Evolutionary conservation across 2,888 invertebrate species (phyloP).

Genomic region (Cryptus viduatorius): DNA sequence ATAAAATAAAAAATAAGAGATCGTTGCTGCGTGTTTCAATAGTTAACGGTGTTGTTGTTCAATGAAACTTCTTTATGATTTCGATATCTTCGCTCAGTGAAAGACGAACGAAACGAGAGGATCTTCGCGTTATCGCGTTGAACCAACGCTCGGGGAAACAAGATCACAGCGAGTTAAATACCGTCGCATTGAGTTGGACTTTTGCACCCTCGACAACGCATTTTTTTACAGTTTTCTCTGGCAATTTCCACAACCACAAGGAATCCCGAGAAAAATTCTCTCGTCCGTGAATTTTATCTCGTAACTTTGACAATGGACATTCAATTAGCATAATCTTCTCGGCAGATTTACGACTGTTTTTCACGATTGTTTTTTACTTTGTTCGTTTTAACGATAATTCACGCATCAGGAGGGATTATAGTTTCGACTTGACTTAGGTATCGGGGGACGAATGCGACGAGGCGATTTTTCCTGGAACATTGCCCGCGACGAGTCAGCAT

Average conservation of each 20-base stretch:
- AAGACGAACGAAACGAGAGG: slow-evolving; percentile 44
- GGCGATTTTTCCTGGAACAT: slow-evolving; percentile 63
- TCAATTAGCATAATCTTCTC: slow-evolving; percentile 1
- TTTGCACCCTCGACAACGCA: neutral
- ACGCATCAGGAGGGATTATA: slow-evolving; percentile 15
- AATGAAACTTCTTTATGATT: slow-evolving; percentile 37
- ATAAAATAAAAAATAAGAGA: neutral
- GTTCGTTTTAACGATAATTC: slow-evolving; percentile 13
- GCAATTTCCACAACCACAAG: neutral
- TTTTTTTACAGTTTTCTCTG: neutral
- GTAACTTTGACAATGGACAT: neutral
- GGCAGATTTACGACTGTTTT: slow-evolving; percentile 5
- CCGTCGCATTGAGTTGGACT: neutral
- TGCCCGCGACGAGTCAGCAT: slow-evolving; percentile 62
- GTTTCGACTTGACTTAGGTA: slow-evolving; percentile 31
- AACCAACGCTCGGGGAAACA: slow-evolving; percentile 44
- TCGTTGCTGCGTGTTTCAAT: neutral
- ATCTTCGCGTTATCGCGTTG: slow-evolving; percentile 54
- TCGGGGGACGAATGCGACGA: slow-evolving; percentile 22
- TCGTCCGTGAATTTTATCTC: neutral
- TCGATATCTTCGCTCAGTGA: slow-evolving; percentile 47
- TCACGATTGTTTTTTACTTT: slow-evolving; percentile 5
- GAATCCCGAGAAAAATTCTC: neutral
- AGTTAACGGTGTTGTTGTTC: slow-evolving; percentile 47
- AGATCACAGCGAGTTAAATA: slow-evolving; percentile 22